These are phyloP conservation scores for Atherinosoma microstoma DNA, from an alignment of 2,797 vertebrate species.

Conservation along the genomic window DNA sequence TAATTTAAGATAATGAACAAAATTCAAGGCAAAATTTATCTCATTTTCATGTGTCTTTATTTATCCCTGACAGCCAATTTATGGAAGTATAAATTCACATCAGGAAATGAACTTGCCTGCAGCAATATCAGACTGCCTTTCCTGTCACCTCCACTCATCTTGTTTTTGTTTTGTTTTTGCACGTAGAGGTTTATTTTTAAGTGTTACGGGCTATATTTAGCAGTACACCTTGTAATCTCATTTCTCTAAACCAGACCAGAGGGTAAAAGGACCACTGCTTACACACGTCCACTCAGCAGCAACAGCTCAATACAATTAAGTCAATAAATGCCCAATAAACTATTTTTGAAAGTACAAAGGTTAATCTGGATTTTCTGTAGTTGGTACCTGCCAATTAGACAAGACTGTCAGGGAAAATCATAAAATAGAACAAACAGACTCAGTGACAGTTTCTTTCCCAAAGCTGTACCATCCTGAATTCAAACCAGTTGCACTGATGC, in stretches of 20 bases:
- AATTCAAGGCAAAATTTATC: too few species aligned
- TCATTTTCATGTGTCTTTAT: too few species aligned
- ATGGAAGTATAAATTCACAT: too few species aligned
- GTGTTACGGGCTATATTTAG: constrained; percentile 54
- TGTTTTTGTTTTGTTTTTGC: constrained; percentile 46
- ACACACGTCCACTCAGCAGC: constrained; percentile 8
- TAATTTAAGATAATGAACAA: too few species aligned
- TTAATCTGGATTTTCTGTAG: not conserved
- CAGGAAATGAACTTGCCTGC: too few species aligned
- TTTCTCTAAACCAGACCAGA: constrained; percentile 46
- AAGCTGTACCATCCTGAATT: too few species aligned
- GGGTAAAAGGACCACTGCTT: constrained; percentile 15
- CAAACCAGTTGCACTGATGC: too few species aligned
- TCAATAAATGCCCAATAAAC: constrained; percentile 11
- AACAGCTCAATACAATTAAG: constrained; percentile 10
- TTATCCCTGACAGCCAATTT: too few species aligned
- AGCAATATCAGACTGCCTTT: not conserved
- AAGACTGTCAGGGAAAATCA: too few species aligned
- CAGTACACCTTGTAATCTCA: constrained; percentile 48
- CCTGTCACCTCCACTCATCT: constrained; percentile 12
- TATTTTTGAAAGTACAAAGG: not conserved
- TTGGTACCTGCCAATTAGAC: not conserved
- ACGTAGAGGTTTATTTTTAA: too few species aligned
- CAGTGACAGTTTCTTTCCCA: too few species aligned
- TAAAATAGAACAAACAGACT: too few species aligned